phyloP scores from a whole-genome alignment of 2,113 vertebrate genomes.

The Acrocephalus kingi region DNA sequence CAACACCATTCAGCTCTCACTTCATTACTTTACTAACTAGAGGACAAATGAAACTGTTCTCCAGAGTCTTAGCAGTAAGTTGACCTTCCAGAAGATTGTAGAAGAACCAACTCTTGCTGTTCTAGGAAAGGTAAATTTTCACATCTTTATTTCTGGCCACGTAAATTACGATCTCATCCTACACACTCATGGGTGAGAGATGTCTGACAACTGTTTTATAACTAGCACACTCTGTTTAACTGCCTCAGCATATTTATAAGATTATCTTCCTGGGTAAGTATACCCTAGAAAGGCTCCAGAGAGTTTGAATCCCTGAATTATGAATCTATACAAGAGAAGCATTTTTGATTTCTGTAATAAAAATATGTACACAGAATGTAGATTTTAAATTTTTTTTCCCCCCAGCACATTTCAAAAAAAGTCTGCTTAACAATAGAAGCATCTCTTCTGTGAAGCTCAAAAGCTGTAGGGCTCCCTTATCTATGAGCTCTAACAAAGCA shows the following conservation, averaged over 20 bases:
- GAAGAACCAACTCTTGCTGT: neutral
- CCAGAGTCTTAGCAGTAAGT: neutral
- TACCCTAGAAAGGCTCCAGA: neutral
- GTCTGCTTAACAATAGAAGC: neutral
- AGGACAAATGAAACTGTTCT: neutral
- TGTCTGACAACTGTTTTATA: neutral
- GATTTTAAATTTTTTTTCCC: rapidly evolving
- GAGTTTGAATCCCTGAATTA: neutral
- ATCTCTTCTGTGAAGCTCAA: neutral
- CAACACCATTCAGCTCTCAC: neutral
- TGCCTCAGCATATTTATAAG: neutral
- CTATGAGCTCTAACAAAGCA: neutral
- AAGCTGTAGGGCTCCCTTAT: neutral
- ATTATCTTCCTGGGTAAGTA: neutral
- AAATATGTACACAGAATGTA: neutral
- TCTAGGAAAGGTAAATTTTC: neutral
- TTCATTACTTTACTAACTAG: neutral
- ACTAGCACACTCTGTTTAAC: neutral
- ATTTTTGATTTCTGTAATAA: neutral
- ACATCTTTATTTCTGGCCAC: neutral
- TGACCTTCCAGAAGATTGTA: neutral
- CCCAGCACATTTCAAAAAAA: neutral
- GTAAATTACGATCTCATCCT: neutral
- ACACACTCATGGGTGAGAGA: neutral
- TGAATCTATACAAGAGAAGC: neutral